A percentile compares a stretch with the other conserved stretches of the same genome.
These are phyloP conservation scores for Leptestheria dahalacensis DNA, from an alignment of 1,140 invertebrate species.

Conservation along the genomic window DNA sequence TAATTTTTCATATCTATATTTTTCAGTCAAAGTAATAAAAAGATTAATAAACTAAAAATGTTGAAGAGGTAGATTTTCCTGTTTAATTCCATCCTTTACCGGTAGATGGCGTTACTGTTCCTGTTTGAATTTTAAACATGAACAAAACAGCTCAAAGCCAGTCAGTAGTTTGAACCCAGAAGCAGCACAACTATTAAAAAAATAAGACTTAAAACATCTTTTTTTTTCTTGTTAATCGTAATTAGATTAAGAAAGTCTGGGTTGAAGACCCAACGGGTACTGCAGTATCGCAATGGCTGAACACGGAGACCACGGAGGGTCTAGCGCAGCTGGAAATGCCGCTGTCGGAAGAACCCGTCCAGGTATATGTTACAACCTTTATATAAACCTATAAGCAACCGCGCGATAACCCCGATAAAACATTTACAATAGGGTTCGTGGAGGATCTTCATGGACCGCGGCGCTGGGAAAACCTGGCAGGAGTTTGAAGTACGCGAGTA, in stretches of 20 bases:
- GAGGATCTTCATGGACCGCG: constrained; percentile 36
- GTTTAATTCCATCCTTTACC: too few relatives aligned
- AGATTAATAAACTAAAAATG: too few relatives aligned
- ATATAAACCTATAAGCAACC: too few relatives aligned
- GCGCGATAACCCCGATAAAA: too few relatives aligned
- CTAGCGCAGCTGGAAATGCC: constrained; percentile 37
- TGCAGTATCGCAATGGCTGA: constrained; percentile 40
- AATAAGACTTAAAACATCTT: constrained; percentile 1
- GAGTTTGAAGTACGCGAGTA: constrained; percentile 43
- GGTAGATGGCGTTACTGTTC: too few relatives aligned
- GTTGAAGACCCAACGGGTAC: constrained; percentile 42
- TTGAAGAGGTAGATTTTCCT: too few relatives aligned
- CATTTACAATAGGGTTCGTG: constrained; percentile 34
- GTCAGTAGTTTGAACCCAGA: too few relatives aligned
- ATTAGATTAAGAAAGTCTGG: constrained; percentile 38
- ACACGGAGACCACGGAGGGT: constrained; percentile 35
- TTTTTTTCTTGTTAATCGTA: constrained; percentile 20
- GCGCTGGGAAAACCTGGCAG: constrained; percentile 3
- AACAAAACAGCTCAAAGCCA: too few relatives aligned
- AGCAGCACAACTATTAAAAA: constrained; percentile 11
- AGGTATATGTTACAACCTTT: too few relatives aligned
- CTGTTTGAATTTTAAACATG: too few relatives aligned
- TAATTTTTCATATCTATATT: too few relatives aligned
- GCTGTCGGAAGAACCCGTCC: constrained; percentile 36
- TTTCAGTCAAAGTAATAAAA: too few relatives aligned